Evolutionary conservation across 2,113 vertebrate species (phyloP), one percentile per base, ranked within the genome.

Genomic region (Eleginops maclovinus): DNA sequence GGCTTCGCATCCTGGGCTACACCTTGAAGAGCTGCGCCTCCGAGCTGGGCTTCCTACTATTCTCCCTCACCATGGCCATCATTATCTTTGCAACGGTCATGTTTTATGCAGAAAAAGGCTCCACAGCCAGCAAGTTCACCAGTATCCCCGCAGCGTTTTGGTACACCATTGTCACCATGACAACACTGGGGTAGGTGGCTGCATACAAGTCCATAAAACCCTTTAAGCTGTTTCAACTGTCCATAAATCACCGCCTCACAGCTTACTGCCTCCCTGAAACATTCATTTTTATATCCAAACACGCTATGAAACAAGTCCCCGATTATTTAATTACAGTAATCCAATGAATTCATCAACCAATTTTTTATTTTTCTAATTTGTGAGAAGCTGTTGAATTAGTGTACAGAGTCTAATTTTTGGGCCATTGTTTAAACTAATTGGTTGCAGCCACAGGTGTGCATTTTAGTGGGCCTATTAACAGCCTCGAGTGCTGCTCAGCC

Each of bases 91-190:
- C 98, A n/a, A 99, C 98, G 1, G 98, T 99, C 69, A 99, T 99
- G 98, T 99, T 99, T 93, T 99, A 99, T 89, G 98, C 98, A 54
- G 98, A 99, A 94, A 99, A 99, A 79, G 97, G 98, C 72, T 99
- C 98, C 68, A 91, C 96, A 1, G 95, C 96, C 93, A 99, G 93
- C 97, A 99, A 99, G 95, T 99, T 99, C 96, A 99, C 98, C 95
- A 99, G 98, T 89, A 99, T 99, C 84, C 98, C 98, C 49, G 98
- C 98, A 7, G 96, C 98, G 79, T 99, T 99, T 94, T 99, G 98
- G 98, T 99, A 99, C 94, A 99, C 98, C 94, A 99, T 99, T 43
- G 98, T 99, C 95, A 99, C 98, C 94, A 99, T 99, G 98, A 99
- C 98, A 90, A 99, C 98, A 47, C 93, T 99, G 79, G 98, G 98